These are phyloP conservation scores for Himalopsyche phryganea DNA, from an alignment of 1,140 invertebrate species.

Conservation along the genomic window DNA sequence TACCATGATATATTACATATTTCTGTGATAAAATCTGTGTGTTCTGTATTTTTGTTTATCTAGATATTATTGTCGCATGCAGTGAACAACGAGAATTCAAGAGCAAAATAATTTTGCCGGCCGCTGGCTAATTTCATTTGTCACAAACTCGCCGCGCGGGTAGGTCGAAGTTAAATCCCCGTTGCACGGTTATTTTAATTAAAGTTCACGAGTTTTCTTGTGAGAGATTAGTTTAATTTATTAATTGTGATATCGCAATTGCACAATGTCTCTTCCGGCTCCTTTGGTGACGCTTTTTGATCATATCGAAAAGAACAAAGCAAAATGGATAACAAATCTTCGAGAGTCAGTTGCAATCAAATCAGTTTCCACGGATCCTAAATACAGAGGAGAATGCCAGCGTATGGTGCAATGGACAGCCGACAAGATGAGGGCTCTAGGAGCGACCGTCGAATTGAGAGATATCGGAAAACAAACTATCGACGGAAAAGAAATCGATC, in stretches of 20 bases:
- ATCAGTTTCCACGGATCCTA: slow-evolving; percentile 91
- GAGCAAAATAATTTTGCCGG: no score
- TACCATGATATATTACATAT: no score
- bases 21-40: no score
- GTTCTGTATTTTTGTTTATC: no score
- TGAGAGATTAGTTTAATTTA: not conserved
- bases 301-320: slow-evolving; percentile 74
- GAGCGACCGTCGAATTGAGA: slow-evolving; percentile 69
- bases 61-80: no score
- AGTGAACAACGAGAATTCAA: no score
- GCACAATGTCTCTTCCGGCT: slow-evolving; percentile 21
- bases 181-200: no score
- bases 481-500: slow-evolving; percentile 67
- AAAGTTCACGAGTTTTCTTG: not conserved
- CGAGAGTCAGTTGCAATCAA: slow-evolving; percentile 88
- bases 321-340: slow-evolving; percentile 74
- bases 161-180: no score
- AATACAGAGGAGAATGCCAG: slow-evolving; percentile 67
- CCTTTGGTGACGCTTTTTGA: slow-evolving; percentile 52
- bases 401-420: slow-evolving; percentile 74
- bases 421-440: slow-evolving; percentile 69
- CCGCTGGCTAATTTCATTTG: no score
- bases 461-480: slow-evolving; percentile 79
- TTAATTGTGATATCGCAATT: not conserved
- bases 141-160: no score